Evolutionary conservation across 1,140 invertebrate genomes (phyloP).

Genomic region (Portunus trituberculatus): DNA sequence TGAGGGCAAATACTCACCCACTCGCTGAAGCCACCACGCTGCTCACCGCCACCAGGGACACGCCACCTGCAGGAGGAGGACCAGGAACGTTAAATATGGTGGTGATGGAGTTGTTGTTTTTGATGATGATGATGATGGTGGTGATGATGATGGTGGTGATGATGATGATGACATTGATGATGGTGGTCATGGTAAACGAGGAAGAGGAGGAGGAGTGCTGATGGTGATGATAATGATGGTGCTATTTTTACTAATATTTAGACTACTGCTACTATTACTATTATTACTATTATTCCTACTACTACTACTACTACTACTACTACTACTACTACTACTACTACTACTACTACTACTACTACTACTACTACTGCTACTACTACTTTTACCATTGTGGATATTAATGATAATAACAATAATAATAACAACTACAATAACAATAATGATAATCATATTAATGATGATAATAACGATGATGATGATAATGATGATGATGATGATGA

Average conservation of each 20-base stretch:
- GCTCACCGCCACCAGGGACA: too few relatives aligned
- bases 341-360: constrained; percentile 1
- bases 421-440: too few relatives aligned
- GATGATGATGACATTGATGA: background rate
- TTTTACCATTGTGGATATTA: too few relatives aligned
- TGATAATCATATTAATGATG: too few relatives aligned
- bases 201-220: background rate
- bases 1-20: too few relatives aligned
- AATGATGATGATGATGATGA: too few relatives aligned
- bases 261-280: too few relatives aligned
- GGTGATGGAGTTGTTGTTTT: background rate
- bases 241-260: background rate
- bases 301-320: constrained; percentile 1
- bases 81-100: background rate
- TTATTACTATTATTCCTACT: background rate
- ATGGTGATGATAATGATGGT: too few relatives aligned
- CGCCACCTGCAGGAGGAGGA: too few relatives aligned
- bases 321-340: background rate
- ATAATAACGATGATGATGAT: too few relatives aligned
- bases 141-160: background rate
- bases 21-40: too few relatives aligned
- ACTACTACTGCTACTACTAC: background rate
- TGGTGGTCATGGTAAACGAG: background rate
- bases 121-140: background rate
- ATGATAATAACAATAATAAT: too few relatives aligned